These are phyloP conservation scores for Acanthisitta chloris DNA, from an alignment of 2,113 vertebrate species.

Conservation along the genomic window DNA sequence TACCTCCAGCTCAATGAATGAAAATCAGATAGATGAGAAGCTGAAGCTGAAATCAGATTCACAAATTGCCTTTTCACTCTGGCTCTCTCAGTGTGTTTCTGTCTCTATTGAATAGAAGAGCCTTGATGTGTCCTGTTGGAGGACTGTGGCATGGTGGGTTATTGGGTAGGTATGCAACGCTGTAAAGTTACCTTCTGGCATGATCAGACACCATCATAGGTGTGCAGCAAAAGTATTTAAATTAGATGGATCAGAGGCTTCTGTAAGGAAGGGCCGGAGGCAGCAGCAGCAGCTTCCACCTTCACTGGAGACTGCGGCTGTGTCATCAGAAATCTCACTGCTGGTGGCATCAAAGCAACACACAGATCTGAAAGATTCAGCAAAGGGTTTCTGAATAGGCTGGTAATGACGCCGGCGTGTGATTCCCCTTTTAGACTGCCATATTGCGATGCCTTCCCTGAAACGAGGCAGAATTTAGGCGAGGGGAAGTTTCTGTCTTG, in stretches of 20 bases:
- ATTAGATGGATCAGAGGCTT: neutral
- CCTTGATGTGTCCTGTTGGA: neutral
- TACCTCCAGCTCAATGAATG: neutral
- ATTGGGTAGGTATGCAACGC: neutral
- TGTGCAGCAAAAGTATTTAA: neutral
- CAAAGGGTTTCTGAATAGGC: conserved; percentile 14
- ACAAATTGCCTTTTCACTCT: neutral
- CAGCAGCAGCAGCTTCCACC: neutral
- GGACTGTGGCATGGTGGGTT: neutral
- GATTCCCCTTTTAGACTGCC: conserved; percentile 23
- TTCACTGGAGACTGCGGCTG: neutral
- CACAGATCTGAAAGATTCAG: conserved; percentile 1
- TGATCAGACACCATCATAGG: neutral
- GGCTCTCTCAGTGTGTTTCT: neutral
- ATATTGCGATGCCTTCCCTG: neutral
- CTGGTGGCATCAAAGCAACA: conserved; percentile 16
- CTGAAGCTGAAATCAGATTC: neutral
- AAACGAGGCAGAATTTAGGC: neutral
- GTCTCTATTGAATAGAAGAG: neutral
- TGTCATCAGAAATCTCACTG: neutral
- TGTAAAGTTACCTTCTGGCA: neutral
- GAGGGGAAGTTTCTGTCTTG: neutral
- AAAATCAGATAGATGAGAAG: neutral
- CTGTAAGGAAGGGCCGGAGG: neutral
- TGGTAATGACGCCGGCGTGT: neutral